Percentiles rank a stretch among this genome's conserved stretches.
phyloP scores from a whole-genome alignment of 64 coral and sea anemone genomes.

The Stichodactyla mertensii region DNA sequence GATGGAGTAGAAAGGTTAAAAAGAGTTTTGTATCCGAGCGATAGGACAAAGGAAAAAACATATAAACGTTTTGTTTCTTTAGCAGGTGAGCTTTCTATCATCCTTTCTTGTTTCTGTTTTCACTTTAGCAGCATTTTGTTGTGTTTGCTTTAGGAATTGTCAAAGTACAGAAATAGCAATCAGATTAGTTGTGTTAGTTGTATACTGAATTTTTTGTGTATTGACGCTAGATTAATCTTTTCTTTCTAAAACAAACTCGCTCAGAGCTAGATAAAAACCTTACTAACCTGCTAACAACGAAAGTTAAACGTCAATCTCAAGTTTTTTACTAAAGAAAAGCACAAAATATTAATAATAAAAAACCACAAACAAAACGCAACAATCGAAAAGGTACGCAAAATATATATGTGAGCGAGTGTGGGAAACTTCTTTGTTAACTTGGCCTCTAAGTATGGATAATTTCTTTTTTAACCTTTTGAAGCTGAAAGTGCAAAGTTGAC shows the following conservation, averaged over 20 bases:
- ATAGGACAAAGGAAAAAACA: too few species aligned
- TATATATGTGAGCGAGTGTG: too few species aligned
- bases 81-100: background rate
- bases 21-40: too few species aligned
- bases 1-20: too few species aligned
- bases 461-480: background rate
- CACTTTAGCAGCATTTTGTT: background rate
- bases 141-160: background rate
- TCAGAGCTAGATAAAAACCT: background rate
- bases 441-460: too few species aligned
- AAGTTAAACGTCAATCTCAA: too few species aligned
- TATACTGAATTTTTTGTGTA: background rate
- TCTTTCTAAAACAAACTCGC: background rate
- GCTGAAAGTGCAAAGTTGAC: background rate
- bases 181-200: background rate
- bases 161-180: background rate
- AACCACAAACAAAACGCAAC: too few species aligned
- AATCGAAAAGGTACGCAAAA: too few species aligned
- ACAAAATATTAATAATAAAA: too few species aligned
- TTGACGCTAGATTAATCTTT: background rate
- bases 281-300: too few species aligned
- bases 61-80: background rate
- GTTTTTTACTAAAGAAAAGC: too few species aligned
- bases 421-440: too few species aligned
- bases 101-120: background rate